Base-by-base conservation (phyloP, 2,888 invertebrate species). In the Hypercompe scribonia region DNA sequence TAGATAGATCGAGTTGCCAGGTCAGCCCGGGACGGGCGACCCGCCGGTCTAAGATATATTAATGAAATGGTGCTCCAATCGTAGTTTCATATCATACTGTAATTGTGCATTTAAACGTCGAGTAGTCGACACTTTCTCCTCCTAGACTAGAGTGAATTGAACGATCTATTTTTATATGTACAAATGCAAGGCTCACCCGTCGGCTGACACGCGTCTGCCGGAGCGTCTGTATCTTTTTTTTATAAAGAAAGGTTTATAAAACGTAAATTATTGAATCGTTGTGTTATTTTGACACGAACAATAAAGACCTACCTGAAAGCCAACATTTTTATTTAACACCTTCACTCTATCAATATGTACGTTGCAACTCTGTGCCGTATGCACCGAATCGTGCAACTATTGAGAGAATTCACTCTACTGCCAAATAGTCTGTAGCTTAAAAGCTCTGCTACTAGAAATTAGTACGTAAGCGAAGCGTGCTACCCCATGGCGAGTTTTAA, bases 41-140 rank as follows among this genome's bases (percentile, higher is more conserved):
- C 77, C 68, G 70, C 66, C 78, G 76, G 68, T 70, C 70, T 73
- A 68, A 71, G 34, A 72, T 81, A 81, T 82, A 83, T 86, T 86
- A 87, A 88, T 87, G 84, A 90, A 90, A 92, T 94, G 94, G 94
- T 94, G 94, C 94, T 94, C 93, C 93, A 91, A 91, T 89, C 90
- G 91, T 93, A 94, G 92, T 91, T 91, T 94, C 94, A 94, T 94
- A 94, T 94, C 94, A 94, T 92, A 91, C 89, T 93, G 86, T 90
- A 92, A 93, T 88, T 93, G 89, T 91, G 93, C 93, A 92, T 94
- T 92, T 93, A 93, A 88, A 76, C 58, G 72, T 81, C 81, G 82
- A 88, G 82, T 81, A 81, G 78, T 78, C 83, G 90, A 90, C 65
- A 88, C 87, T 88, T 90, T 93, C 91, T 93, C 89, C 90, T 92